phyloP scores from a whole-genome alignment of 2,797 vertebrate genomes.

The Megaceryle alcyon region DNA sequence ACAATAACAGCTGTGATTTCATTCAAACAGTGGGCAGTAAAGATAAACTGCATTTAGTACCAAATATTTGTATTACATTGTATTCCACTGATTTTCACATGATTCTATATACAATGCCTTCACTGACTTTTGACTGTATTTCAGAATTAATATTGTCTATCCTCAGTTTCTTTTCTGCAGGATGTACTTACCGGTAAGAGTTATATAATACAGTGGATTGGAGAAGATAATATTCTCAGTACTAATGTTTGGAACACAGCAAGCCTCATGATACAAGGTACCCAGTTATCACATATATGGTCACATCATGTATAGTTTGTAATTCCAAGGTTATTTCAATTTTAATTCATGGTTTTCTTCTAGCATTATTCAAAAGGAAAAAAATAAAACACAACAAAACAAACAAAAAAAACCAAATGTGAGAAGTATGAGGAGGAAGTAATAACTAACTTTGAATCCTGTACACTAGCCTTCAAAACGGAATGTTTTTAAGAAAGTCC shows the following conservation, averaged over 20 bases:
- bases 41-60: not conserved
- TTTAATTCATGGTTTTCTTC: not conserved
- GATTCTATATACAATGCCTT: not conserved
- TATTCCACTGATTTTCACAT: not conserved
- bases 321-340: not conserved
- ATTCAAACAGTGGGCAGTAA: not conserved
- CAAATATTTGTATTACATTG: not conserved
- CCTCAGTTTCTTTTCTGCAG: not conserved
- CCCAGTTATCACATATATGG: not conserved
- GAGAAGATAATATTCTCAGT: not conserved
- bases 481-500: not conserved
- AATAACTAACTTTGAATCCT: not conserved
- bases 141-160: not conserved
- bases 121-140: not conserved
- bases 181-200: not conserved
- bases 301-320: not conserved
- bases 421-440: not conserved
- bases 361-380: not conserved
- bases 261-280: not conserved
- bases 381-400: not conserved
- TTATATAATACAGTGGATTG: not conserved
- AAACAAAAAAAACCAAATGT: not conserved
- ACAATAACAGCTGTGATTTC: not conserved
- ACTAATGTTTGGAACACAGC: not conserved
- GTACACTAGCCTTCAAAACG: not conserved